phyloP scores from a whole-genome alignment of 2,797 vertebrate genomes.

The Melanogrammus aeglefinus region DNA sequence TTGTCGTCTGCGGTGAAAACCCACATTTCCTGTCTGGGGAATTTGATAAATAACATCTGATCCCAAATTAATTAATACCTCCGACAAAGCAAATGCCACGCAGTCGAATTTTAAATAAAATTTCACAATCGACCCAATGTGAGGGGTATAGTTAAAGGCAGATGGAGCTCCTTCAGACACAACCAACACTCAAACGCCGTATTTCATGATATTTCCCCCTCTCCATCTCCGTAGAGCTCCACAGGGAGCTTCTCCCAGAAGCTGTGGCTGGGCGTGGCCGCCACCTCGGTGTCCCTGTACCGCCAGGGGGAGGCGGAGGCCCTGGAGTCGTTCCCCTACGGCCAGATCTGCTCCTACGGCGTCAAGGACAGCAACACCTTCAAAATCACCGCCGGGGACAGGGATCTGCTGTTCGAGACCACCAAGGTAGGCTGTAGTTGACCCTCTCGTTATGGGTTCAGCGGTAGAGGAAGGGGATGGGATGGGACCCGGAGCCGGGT shows the following conservation, averaged over 20 bases:
- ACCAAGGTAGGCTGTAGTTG: slow-evolving; percentile 76
- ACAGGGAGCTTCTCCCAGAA: slow-evolving; percentile 81
- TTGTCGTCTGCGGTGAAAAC: no score
- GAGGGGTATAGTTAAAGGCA: no score
- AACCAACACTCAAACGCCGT: no score
- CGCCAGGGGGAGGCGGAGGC: slow-evolving; percentile 85
- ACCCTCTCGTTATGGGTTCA: not conserved
- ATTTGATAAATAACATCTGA: no score
- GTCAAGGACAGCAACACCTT: slow-evolving; percentile 86
- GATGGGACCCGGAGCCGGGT: not conserved
- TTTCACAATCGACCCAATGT: no score
- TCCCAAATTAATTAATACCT: no score
- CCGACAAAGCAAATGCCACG: no score
- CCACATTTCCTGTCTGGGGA: no score
- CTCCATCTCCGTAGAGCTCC: slow-evolving; percentile 72
- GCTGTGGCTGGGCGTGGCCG: slow-evolving; percentile 85
- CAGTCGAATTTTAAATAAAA: no score
- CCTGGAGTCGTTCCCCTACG: slow-evolving; percentile 85
- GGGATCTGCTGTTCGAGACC: slow-evolving; percentile 87
- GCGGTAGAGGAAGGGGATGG: not conserved
- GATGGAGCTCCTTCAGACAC: no score
- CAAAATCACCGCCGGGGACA: slow-evolving; percentile 84
- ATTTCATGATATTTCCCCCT: not conserved
- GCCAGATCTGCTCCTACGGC: slow-evolving; percentile 87
- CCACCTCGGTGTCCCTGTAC: slow-evolving; percentile 85